These are phyloP conservation scores for Tympanuchus pallidicinctus DNA, from an alignment of 2,113 vertebrate species.

Conservation along the genomic window DNA sequence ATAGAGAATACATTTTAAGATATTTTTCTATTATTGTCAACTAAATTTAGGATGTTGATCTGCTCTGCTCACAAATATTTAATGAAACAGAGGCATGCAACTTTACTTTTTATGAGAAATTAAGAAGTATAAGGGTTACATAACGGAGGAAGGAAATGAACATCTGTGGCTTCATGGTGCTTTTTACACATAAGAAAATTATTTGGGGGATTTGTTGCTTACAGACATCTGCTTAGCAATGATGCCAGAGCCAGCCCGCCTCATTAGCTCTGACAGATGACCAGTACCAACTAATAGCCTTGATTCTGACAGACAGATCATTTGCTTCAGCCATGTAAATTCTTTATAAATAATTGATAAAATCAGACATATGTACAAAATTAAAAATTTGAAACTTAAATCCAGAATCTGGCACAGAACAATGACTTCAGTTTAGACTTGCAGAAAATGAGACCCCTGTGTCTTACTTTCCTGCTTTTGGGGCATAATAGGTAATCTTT, in stretches of 20 bases:
- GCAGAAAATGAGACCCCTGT: background rate
- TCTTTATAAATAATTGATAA: background rate
- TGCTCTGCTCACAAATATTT: background rate
- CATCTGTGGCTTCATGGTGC: background rate
- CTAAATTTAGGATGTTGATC: background rate
- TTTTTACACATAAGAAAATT: slow-evolving; percentile 18
- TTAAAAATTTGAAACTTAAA: background rate
- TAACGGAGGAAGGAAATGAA: background rate
- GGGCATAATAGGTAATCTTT: background rate
- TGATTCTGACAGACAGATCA: background rate
- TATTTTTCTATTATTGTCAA: background rate
- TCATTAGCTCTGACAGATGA: slow-evolving; percentile 9
- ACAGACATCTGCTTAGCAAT: slow-evolving; percentile 10
- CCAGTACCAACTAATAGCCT: background rate
- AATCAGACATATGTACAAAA: background rate
- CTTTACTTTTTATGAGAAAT: background rate
- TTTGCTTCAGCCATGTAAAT: background rate
- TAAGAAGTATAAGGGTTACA: background rate
- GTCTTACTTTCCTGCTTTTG: background rate
- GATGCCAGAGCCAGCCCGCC: background rate
- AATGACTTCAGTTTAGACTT: background rate
- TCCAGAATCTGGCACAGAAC: background rate
- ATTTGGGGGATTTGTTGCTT: background rate
- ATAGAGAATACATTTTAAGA: background rate
- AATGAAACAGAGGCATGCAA: background rate